Conservation (phyloP, 2,888 invertebrate genomes). For the Tetramorium bicarinatum region DNA sequence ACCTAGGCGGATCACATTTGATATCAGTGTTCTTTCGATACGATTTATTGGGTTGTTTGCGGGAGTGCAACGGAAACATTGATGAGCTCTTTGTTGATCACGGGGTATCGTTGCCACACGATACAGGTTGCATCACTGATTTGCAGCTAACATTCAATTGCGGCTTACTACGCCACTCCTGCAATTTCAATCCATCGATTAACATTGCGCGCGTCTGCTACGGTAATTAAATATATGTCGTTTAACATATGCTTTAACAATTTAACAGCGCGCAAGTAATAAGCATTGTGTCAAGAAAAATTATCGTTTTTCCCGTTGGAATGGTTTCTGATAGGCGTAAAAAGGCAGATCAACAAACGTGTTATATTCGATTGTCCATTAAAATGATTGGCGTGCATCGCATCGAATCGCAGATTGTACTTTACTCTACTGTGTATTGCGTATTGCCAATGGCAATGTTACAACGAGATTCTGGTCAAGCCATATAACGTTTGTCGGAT, state of each 20-base stretch:
- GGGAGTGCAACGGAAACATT: background rate
- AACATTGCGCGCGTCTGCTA: constrained; percentile 19
- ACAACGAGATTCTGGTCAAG: constrained; percentile 12
- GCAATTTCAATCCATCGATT: constrained; percentile 41
- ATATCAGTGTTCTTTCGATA: background rate
- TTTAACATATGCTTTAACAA: background rate
- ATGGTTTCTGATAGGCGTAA: background rate
- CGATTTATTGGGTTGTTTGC: background rate
- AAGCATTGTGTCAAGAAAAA: background rate
- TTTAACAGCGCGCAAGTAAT: background rate
- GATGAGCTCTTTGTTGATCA: constrained; percentile 42
- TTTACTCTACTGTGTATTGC: constrained; percentile 15
- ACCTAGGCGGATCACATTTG: background rate
- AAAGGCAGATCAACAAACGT: constrained; percentile 32
- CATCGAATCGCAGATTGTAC: constrained; percentile 41
- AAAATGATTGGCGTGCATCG: constrained; percentile 40
- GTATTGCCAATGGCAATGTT: constrained; percentile 35
- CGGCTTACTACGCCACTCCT: constrained; percentile 23
- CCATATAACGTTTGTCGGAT: constrained; percentile 37
- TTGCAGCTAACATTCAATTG: constrained; percentile 47
- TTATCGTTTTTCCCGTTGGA: background rate
- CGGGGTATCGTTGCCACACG: background rate
- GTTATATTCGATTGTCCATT: constrained; percentile 44
- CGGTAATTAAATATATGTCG: constrained; percentile 7
- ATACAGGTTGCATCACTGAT: constrained; percentile 35